Evolutionary conservation across 1,140 invertebrate genomes (phyloP).

Genomic region (Wiebesia pumilae): DNA sequence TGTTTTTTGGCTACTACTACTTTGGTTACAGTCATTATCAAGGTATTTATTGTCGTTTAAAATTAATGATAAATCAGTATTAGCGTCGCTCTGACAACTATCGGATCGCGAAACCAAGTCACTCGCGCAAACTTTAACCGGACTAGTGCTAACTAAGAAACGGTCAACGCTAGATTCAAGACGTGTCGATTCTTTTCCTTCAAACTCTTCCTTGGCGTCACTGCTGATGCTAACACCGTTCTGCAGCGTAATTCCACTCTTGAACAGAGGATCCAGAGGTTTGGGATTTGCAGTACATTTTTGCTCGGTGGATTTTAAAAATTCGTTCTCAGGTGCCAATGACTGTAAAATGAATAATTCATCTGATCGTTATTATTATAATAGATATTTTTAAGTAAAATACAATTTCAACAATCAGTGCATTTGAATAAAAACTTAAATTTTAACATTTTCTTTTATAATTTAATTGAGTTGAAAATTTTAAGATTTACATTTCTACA

Average conservation of each 20-base stretch:
- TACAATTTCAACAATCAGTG: too few relatives aligned
- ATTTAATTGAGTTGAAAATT: too few relatives aligned
- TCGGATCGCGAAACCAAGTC: background rate
- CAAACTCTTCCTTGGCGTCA: background rate
- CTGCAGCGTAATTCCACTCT: conserved; percentile 12
- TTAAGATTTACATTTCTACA: too few relatives aligned
- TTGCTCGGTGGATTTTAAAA: background rate
- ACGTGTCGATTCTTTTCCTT: background rate
- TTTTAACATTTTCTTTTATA: too few relatives aligned
- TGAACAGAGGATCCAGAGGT: conserved; percentile 2
- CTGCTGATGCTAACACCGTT: conserved; percentile 5
- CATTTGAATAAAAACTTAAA: too few relatives aligned
- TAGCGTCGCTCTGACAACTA: conserved; percentile 14
- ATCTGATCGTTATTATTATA: too few relatives aligned
- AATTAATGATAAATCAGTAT: conserved; percentile 44
- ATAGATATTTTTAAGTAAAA: too few relatives aligned
- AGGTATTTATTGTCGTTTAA: conserved; percentile 45
- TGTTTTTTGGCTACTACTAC: conserved; percentile 48
- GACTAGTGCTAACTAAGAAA: conserved; percentile 33
- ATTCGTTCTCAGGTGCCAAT: background rate
- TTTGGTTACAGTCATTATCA: conserved; percentile 48
- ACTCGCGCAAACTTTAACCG: conserved; percentile 26
- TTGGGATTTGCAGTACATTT: background rate
- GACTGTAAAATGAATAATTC: background rate
- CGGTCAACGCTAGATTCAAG: background rate